A percentile compares a stretch with the other conserved stretches of the same genome.
phyloP scores from a whole-genome alignment of 1,140 invertebrate species.

The Drosophila ironensis region DNA sequence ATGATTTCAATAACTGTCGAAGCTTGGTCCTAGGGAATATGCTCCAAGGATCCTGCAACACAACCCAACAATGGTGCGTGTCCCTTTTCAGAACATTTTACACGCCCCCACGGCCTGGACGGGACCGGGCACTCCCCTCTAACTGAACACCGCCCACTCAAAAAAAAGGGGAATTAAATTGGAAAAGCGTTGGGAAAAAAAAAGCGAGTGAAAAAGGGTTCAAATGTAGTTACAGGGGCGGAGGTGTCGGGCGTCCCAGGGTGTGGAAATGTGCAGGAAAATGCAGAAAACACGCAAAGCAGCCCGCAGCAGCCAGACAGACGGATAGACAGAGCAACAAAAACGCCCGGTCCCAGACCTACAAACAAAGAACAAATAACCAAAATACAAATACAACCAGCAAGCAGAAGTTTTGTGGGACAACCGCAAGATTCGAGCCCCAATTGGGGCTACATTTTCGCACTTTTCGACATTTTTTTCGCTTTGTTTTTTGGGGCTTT shows the following conservation, averaged over 20 bases:
- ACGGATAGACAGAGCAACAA: no score
- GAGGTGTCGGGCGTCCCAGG: background rate
- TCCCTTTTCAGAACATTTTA: conserved; percentile 44
- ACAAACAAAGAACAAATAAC: conserved; percentile 4
- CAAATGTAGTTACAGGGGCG: conserved; percentile 62
- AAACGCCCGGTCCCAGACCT: background rate
- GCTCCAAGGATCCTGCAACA: conserved; percentile 17
- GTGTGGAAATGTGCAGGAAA: conserved; percentile 39
- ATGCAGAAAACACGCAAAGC: conserved; percentile 59
- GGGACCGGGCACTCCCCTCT: conserved; percentile 9
- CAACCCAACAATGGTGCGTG: conserved; percentile 36
- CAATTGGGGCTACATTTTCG: conserved; percentile 13
- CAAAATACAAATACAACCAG: background rate
- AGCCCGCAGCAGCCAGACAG: conserved; percentile 37
- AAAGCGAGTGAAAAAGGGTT: conserved; percentile 53
- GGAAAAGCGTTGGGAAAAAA: conserved; percentile 20
- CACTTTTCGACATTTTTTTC: background rate
- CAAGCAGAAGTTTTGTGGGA: conserved; percentile 21
- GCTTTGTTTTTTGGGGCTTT: background rate
- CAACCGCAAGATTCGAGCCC: conserved; percentile 34
- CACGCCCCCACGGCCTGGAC: conserved; percentile 42
- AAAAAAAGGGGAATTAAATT: conserved; percentile 30
- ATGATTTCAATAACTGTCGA: conserved; percentile 21
- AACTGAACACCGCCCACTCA: conserved; percentile 17
- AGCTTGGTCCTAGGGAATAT: conserved; percentile 38